phyloP scores from a whole-genome alignment of 2,888 invertebrate genomes.

The Diachrysia chrysitis region DNA sequence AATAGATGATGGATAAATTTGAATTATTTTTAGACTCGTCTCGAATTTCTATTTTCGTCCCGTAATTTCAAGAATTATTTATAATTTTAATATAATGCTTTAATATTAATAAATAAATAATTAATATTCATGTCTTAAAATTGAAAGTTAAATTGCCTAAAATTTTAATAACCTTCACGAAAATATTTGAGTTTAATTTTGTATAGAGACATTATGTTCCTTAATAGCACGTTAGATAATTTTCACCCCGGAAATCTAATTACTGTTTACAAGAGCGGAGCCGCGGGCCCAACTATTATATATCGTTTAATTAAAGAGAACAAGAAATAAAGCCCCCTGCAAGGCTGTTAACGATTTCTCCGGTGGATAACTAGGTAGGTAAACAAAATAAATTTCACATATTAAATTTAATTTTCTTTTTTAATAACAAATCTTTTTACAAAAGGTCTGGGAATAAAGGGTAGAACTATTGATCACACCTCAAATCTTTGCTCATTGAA shows the following conservation, averaged over 20 bases:
- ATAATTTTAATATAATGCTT: background rate
- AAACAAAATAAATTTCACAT: background rate
- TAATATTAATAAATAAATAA: no score
- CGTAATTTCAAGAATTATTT: background rate
- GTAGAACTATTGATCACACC: no score
- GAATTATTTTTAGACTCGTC: constrained; percentile 41
- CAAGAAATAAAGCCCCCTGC: constrained; percentile 6
- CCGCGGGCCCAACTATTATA: constrained; percentile 7
- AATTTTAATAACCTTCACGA: constrained; percentile 3
- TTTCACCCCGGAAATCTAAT: constrained; percentile 7
- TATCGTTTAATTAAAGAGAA: constrained; percentile 7
- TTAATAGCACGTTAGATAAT: constrained; percentile 1
- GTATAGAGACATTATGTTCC: background rate
- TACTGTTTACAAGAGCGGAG: constrained; percentile 5
- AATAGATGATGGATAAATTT: constrained; percentile 50
- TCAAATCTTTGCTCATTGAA: no score
- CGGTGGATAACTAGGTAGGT: background rate
- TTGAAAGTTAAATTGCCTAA: background rate
- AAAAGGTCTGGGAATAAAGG: no score
- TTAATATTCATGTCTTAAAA: background rate
- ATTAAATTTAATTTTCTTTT: background rate
- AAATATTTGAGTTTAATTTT: constrained; percentile 4
- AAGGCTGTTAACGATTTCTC: background rate
- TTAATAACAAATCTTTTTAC: no score
- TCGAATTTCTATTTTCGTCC: constrained; percentile 6